Base-by-base conservation (phyloP, 2,797 vertebrate genomes). In the Rhynchotus rufescens region DNA sequence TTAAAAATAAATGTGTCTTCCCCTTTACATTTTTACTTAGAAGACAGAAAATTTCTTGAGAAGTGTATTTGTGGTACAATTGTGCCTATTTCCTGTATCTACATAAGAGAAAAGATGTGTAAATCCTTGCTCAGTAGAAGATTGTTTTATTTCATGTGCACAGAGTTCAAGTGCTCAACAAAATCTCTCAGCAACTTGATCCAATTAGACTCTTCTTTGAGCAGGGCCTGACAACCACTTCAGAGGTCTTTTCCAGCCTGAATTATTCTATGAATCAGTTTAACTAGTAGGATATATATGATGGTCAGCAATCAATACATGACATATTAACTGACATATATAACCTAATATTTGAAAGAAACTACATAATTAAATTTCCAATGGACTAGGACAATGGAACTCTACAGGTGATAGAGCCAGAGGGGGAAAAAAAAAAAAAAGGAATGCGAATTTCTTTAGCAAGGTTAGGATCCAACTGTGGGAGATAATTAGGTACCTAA, bases 401-500 rank as follows among this genome's bases (percentile, higher is more conserved):
- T 85, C 28, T 22, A 65, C 64, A 87, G 20, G 62, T 2, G 2
- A 12, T 62, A 76, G 45, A 87, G 21, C 3, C 45, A 87, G 59
- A 64, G 59, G 10, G 68, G 89, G 65, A 54, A 54, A 30, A 76
- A 66, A 15, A 92, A 68, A 54, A 54, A 30, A 45, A 47, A 67
- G 5, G 30, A 90, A 72, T 20, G 72, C 4, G 8, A 23, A 78
- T 85, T 94, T 90, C 54, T 89, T 86, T 80, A 78, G 79, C 57
- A 66, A 84, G 76, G 76, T 83, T 93, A 90, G 49, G 32, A 89
- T 86, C 85, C 77, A 87, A 75, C 90, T 90, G 89, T 1, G 85
- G 78, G 64, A 88, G 92, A 91, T 95, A 95, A 95, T 95, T 95
- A 81, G 16, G 32, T 92, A 45, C 56, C 60, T 94, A 84, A 89